Evolutionary conservation across 2,888 invertebrate species (phyloP).

Genomic region (Xylocampa areola): DNA sequence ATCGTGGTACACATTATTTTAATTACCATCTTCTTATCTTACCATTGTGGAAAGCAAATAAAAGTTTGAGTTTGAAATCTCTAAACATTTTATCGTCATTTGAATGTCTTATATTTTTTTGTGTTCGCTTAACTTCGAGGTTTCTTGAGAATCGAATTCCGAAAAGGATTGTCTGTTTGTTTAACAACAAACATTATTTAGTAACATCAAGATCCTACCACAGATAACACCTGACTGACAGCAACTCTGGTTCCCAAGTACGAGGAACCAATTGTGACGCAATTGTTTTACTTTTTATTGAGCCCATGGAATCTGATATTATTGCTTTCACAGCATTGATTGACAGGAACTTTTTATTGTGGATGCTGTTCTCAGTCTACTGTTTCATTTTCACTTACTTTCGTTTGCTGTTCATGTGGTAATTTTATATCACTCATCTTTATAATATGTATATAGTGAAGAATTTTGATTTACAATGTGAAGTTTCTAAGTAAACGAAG

Average conservation of each 20-base stretch:
- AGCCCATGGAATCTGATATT: slow-evolving; percentile 50
- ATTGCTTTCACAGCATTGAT: slow-evolving; percentile 57
- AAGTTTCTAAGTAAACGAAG: background rate
- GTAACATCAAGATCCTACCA: slow-evolving; percentile 22
- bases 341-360: slow-evolving; percentile 49
- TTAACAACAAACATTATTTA: slow-evolving; percentile 23
- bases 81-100: too few species aligned
- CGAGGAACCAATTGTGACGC: slow-evolving; percentile 46
- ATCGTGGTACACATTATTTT: too few species aligned
- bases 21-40: too few species aligned
- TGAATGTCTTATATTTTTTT: too few species aligned
- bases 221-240: slow-evolving; percentile 35
- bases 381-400: slow-evolving; percentile 50
- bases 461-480: slow-evolving; percentile 20
- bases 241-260: slow-evolving; percentile 45
- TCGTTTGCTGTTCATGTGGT: slow-evolving; percentile 33
- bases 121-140: background rate
- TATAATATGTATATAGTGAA: background rate
- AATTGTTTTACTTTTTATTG: slow-evolving; percentile 55
- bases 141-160: slow-evolving; percentile 13
- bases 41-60: too few species aligned
- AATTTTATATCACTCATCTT: slow-evolving; percentile 24
- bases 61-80: too few species aligned
- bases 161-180: slow-evolving; percentile 30
- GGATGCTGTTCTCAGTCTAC: slow-evolving; percentile 38